These are phyloP conservation scores for Onychostruthus taczanowskii DNA, from an alignment of 2,113 vertebrate species.

Conservation along the genomic window DNA sequence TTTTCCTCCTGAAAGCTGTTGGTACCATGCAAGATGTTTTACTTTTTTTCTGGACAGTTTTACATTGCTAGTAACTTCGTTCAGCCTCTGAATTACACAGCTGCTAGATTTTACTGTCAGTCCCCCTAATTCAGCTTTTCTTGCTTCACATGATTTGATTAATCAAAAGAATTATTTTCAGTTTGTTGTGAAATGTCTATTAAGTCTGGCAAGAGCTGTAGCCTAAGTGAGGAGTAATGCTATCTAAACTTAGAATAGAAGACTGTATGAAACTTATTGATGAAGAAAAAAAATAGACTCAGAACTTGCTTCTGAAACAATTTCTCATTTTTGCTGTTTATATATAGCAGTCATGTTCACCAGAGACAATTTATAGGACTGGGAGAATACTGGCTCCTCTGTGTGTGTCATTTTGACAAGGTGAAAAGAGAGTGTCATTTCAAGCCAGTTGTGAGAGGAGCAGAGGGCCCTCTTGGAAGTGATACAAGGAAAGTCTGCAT, in stretches of 20 bases:
- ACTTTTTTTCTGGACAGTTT: neutral
- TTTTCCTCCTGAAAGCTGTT: neutral
- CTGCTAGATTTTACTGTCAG: neutral
- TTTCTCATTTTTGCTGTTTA: neutral
- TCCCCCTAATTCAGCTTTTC: neutral
- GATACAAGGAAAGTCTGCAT: neutral
- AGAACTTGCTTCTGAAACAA: neutral
- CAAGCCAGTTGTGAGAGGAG: neutral
- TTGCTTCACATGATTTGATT: neutral
- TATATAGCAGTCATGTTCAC: conserved; percentile 1
- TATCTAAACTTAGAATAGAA: neutral
- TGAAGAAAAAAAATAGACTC: neutral
- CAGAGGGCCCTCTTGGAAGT: neutral
- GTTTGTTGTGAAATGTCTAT: neutral
- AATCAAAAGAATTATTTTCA: conserved; percentile 1
- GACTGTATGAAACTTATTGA: neutral
- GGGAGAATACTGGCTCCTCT: neutral
- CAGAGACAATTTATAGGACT: neutral
- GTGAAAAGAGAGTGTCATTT: conserved; percentile 20
- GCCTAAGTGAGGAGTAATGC: neutral
- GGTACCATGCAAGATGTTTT: neutral
- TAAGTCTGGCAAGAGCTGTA: neutral
- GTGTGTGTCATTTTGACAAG: neutral
- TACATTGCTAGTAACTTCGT: neutral
- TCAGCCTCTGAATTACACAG: neutral